These are phyloP conservation scores for Apostichopus japonicus DNA, from an alignment of 35 echinoderm and acorn worm genomes.

Conservation along the genomic window DNA sequence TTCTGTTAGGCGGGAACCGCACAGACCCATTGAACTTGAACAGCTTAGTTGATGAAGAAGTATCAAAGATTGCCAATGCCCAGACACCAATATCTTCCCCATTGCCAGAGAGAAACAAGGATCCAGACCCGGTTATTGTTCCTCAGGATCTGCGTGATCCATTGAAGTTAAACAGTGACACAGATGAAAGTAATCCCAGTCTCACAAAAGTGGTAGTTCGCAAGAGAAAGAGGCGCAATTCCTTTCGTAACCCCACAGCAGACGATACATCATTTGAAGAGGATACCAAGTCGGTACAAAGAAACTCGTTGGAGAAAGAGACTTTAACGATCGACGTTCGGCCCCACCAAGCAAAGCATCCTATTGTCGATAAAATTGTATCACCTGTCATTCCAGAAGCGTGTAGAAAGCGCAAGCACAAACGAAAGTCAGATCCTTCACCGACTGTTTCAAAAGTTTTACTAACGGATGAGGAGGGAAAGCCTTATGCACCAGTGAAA, in stretches of 20 bases:
- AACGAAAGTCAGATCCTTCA: slow-evolving; percentile 81
- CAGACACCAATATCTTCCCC: slow-evolving; percentile 86
- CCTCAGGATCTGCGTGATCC: slow-evolving; percentile 90
- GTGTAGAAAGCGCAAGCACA: slow-evolving; percentile 66
- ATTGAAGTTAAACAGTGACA: slow-evolving; percentile 82
- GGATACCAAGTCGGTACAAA: slow-evolving; percentile 2
- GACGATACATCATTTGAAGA: slow-evolving; percentile 49
- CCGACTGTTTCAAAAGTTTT: slow-evolving; percentile 76
- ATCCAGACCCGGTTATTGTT: slow-evolving; percentile 93
- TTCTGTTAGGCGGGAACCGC: slow-evolving; percentile 85
- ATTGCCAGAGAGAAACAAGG: slow-evolving; percentile 85
- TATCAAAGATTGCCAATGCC: slow-evolving; percentile 74
- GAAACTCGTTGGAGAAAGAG: slow-evolving; percentile 39
- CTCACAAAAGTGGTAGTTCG: slow-evolving; percentile 42
- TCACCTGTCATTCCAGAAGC: slow-evolving; percentile 95
- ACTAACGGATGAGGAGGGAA: slow-evolving; percentile 55
- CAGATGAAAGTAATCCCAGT: slow-evolving; percentile 57
- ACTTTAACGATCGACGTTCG: slow-evolving; percentile 33
- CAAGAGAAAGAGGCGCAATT: slow-evolving; percentile 63
- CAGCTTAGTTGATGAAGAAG: slow-evolving; percentile 82
- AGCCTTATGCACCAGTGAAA: neutral
- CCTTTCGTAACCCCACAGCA: slow-evolving; percentile 20
- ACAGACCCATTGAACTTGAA: slow-evolving; percentile 96
- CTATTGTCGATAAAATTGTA: slow-evolving; percentile 87
- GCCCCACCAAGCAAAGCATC: slow-evolving; percentile 49